These are phyloP conservation scores for Clupea harengus DNA, from an alignment of 2,113 vertebrate genomes.

Conservation along the genomic window DNA sequence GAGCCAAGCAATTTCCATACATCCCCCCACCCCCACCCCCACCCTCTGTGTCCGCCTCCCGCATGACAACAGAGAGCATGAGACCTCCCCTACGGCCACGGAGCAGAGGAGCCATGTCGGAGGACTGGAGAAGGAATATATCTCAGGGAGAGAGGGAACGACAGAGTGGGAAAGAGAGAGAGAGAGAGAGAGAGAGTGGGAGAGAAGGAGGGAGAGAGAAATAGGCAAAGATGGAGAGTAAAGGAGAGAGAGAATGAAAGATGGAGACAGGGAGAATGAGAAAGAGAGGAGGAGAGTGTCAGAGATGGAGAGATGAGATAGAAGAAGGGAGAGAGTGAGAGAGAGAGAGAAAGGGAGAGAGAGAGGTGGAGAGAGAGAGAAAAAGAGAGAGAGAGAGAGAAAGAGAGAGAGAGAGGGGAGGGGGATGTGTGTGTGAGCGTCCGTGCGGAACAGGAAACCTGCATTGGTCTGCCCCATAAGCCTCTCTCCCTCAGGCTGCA, in stretches of 20 bases:
- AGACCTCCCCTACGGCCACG: not conserved
- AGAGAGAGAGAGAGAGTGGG: not conserved
- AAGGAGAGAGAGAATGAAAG: not conserved
- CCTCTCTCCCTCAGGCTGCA: not conserved
- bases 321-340: conserved; percentile 27
- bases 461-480: not conserved
- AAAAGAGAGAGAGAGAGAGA: conserved; percentile 42
- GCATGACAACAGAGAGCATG: not conserved
- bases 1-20: not conserved
- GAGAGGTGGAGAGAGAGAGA: conserved; percentile 33
- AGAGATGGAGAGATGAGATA: not conserved
- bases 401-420: conserved; percentile 20
- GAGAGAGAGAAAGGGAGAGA: conserved; percentile 33
- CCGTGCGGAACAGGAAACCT: conserved; percentile 12
- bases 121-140: not conserved
- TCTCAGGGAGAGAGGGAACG: not conserved
- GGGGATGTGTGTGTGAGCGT: not conserved
- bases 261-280: not conserved
- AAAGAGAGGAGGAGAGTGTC: not conserved
- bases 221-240: not conserved
- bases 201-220: conserved; percentile 6
- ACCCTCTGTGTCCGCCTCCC: not conserved
- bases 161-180: not conserved
- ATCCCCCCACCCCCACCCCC: not conserved
- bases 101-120: not conserved